Conservation (phyloP, 2,113 vertebrate species). For the Nesogale talazaci region DNA sequence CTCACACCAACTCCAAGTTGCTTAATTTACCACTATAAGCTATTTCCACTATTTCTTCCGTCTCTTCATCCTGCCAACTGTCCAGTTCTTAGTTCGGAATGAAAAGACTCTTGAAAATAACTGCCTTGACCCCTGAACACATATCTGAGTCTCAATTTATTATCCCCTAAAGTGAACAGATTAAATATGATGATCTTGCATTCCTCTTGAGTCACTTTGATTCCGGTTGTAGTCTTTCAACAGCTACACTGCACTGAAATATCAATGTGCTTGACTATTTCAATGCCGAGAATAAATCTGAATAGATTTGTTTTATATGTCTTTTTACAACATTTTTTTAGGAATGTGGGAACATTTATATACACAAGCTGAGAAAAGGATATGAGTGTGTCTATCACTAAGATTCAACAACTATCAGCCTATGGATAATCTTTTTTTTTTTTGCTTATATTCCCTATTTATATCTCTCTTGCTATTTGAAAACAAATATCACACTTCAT, state of each 20-base stretch:
- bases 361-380: background rate
- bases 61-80: background rate
- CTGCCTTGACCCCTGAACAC: background rate
- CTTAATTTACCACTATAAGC: background rate
- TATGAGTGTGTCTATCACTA: background rate
- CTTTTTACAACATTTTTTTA: background rate
- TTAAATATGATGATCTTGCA: background rate
- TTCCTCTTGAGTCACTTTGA: background rate
- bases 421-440: background rate
- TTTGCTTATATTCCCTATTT: background rate
- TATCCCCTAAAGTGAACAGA: background rate
- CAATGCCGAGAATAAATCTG: background rate
- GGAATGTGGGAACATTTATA: background rate
- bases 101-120: background rate
- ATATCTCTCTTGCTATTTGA: background rate
- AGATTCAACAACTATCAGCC: background rate
- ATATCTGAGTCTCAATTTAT: background rate
- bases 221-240: background rate
- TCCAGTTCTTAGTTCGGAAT: background rate
- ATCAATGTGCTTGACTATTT: background rate
- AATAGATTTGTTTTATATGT: background rate
- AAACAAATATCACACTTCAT: background rate
- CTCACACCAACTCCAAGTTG: background rate
- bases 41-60: background rate
- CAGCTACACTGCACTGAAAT: background rate